Evolutionary conservation across 2,113 vertebrate genomes (phyloP).

Genomic region (Eonycteris spelaea): DNA sequence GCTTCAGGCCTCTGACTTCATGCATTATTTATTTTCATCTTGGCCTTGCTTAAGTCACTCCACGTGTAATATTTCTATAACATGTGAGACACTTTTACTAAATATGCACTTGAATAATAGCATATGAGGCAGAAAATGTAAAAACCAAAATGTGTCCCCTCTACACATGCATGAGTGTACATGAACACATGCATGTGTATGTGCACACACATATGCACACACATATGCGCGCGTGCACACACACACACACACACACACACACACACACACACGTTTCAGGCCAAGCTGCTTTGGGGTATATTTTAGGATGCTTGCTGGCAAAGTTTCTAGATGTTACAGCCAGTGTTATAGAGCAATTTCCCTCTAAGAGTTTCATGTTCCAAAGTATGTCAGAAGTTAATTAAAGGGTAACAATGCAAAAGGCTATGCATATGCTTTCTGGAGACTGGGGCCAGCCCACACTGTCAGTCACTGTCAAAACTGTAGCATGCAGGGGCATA

Average conservation of each 20-base stretch:
- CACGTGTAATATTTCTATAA: background rate
- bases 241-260: background rate
- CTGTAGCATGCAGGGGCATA: background rate
- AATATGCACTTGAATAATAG: constrained; percentile 32
- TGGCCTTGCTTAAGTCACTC: constrained; percentile 6
- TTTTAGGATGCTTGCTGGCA: background rate
- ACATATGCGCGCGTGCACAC: too few relatives aligned
- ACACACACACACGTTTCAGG: background rate
- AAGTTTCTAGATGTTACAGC: constrained; percentile 4
- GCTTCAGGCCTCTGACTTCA: constrained; percentile 76
- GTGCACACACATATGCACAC: background rate
- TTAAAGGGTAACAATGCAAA: constrained; percentile 72
- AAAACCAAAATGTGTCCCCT: background rate
- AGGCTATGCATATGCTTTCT: constrained; percentile 50
- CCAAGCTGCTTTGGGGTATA: background rate
- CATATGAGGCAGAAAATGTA: background rate
- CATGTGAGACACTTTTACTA: constrained; percentile 37
- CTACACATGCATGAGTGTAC: background rate
- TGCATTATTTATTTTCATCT: constrained; percentile 81
- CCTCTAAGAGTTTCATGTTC: constrained; percentile 51
- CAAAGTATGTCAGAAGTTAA: constrained; percentile 72
- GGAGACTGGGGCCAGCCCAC: background rate
- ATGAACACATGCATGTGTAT: background rate
- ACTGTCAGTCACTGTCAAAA: constrained; percentile 80
- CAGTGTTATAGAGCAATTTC: constrained; percentile 53